Base-by-base conservation (phyloP, 2,797 vertebrate species). In the Gymnoscopelus microlampas region DNA sequence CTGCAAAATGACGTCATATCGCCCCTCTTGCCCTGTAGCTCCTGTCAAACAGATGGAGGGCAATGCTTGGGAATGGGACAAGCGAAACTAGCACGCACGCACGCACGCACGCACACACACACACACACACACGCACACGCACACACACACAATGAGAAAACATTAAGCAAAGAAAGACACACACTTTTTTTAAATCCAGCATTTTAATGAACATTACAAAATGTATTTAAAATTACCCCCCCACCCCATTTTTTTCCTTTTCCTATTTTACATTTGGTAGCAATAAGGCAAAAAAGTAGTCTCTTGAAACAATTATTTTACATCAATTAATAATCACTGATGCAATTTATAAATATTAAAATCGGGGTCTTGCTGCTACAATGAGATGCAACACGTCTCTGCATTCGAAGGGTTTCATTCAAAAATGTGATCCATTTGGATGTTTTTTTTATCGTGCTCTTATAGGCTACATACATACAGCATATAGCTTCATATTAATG, bases 131-230 rank as follows among this genome's bases (percentile, higher is more conserved):
- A 57, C 10, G 6, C 1, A 8, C 35, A 39, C 35, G 2, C 7
- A 9, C 0, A 29, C 26, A 3, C n/a, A 11, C 57, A 39, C 14
- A 23, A 14, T 8, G 13, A 66, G 1, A 29, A 68, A n/a, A 60
- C 32, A 60, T 29, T 60, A 7, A 1, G 29, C 60, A 53, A 9
- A 54, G 29, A 54, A 29, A 2, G 26, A 1, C 26, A 29, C 39
- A 44, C 8, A 44, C 6, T 72, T 35, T 61, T 81, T 75, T 91
- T 93, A 72, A 94, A 93, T 91, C 90, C 93, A 93, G 91, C 88
- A 93, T 91, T 93, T 94, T 93, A 93, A 91, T 94, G 78, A 91
- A 91, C 88, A 91, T 91, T 94, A 93, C 86, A 94, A 95, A 93
- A 57, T 82, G 72, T 84, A 83, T 90, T 91, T 87, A 88, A 92